Conservation (phyloP, 2,113 vertebrate genomes). For the Corythornis vintsioides region DNA sequence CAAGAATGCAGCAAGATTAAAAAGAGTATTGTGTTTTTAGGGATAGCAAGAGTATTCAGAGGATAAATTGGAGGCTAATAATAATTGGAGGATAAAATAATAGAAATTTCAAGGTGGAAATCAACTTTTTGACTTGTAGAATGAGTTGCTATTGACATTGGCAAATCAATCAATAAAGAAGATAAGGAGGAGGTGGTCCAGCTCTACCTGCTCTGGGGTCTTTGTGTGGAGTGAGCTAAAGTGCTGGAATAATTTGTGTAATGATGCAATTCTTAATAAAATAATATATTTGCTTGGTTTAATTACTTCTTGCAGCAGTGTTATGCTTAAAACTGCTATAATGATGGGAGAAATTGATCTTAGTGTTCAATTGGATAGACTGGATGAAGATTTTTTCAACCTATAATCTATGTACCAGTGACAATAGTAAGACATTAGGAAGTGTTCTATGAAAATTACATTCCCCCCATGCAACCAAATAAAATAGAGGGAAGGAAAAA, state of each 20-base stretch:
- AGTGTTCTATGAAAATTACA: background rate
- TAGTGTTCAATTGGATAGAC: background rate
- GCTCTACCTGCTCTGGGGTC: background rate
- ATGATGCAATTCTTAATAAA: background rate
- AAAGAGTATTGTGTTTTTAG: conserved; percentile 46
- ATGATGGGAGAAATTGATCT: background rate
- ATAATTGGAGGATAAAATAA: conserved; percentile 34
- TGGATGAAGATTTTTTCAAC: background rate
- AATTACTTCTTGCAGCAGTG: background rate
- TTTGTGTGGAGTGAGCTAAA: background rate
- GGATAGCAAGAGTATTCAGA: conserved; percentile 39
- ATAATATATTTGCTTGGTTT: background rate
- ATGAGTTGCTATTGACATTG: background rate
- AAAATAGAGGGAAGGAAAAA: background rate
- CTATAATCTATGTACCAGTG: background rate
- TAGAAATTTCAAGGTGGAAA: background rate
- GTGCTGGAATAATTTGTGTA: background rate
- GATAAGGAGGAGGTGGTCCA: background rate
- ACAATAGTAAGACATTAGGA: background rate
- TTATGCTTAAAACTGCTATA: background rate
- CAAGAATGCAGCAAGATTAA: conserved; percentile 49
- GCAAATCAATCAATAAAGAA: background rate
- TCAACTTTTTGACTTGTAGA: background rate
- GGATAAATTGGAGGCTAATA: background rate
- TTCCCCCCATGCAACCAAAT: background rate